Evolutionary conservation across 2,888 invertebrate species (phyloP).

Genomic region (Dyspetes luteomarginatus): DNA sequence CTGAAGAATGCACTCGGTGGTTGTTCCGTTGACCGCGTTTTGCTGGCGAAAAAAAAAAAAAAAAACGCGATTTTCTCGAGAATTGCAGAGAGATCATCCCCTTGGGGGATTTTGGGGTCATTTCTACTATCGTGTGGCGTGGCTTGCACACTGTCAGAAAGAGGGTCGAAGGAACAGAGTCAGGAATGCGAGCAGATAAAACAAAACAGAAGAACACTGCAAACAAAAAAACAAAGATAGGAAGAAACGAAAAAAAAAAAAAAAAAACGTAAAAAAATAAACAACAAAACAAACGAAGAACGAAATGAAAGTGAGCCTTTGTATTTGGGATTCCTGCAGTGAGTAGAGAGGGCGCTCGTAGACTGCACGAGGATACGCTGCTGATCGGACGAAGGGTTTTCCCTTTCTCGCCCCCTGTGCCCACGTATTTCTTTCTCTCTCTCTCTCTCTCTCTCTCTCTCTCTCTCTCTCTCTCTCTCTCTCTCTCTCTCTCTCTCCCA

Average conservation of each 20-base stretch:
- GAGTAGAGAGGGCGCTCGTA: conserved; percentile 55
- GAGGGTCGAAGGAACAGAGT: neutral
- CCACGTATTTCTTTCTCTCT: conserved; percentile 34
- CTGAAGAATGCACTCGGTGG: neutral
- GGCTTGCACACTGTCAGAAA: neutral
- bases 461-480: conserved; percentile 53
- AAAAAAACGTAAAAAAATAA: conserved; percentile 47
- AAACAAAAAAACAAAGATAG: conserved; percentile 11
- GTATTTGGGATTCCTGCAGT: conserved; percentile 73
- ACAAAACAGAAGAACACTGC: conserved; percentile 22
- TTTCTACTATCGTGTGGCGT: neutral
- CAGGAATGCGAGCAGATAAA: conserved; percentile 44
- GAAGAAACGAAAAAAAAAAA: neutral
- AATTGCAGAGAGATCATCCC: too few species aligned
- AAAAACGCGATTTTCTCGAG: too few species aligned
- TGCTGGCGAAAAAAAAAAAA: too few species aligned
- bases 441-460: conserved; percentile 52
- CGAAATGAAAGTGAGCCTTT: conserved; percentile 84
- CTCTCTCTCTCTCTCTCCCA: conserved; percentile 60
- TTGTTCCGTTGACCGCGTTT: too few species aligned
- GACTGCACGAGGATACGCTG: conserved; percentile 58
- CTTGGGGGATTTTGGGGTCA: too few species aligned
- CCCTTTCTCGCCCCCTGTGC: conserved; percentile 17
- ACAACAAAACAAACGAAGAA: conserved; percentile 71
- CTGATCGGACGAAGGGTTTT: conserved; percentile 62